These are phyloP conservation scores for Drosophila littoralis DNA, from an alignment of 1,140 invertebrate genomes.

Conservation along the genomic window DNA sequence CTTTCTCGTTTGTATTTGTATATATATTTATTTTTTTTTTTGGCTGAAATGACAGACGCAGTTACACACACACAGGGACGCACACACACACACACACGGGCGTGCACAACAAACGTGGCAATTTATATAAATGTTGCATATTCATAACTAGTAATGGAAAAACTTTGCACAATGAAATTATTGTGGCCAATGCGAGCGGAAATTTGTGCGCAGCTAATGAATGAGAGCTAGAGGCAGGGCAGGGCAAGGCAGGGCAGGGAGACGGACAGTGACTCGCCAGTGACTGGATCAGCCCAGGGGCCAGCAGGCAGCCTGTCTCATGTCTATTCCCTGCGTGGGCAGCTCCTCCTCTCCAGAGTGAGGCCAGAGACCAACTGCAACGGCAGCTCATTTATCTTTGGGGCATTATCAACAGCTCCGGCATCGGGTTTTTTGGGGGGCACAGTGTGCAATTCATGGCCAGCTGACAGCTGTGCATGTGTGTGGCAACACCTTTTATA, in stretches of 20 bases:
- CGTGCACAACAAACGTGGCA: constrained; percentile 68
- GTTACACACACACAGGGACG: constrained; percentile 32
- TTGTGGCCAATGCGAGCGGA: constrained; percentile 49
- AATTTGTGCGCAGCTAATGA: constrained; percentile 65
- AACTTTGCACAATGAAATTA: constrained; percentile 69
- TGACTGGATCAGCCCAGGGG: neutral
- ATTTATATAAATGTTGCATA: constrained; percentile 83
- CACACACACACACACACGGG: constrained; percentile 7
- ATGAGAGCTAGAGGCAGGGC: constrained; percentile 30
- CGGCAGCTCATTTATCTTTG: constrained; percentile 57
- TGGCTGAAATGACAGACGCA: constrained; percentile 66
- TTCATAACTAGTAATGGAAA: constrained; percentile 76
- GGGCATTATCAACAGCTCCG: constrained; percentile 14
- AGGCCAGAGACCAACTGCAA: constrained; percentile 7
- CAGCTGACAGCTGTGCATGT: constrained; percentile 44
- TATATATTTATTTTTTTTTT: constrained; percentile 29
- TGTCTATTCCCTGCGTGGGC: too few relatives aligned
- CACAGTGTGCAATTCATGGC: too few relatives aligned
- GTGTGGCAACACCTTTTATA: constrained; percentile 37
- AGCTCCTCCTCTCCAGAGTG: neutral
- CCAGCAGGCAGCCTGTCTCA: neutral
- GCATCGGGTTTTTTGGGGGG: neutral
- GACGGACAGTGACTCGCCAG: too few relatives aligned
- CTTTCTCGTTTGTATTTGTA: constrained; percentile 20
- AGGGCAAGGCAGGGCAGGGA: neutral